Evolutionary conservation across 2,113 vertebrate genomes (phyloP), one percentile per base, ranked within the genome.

Genomic region (Tiliqua scincoides): DNA sequence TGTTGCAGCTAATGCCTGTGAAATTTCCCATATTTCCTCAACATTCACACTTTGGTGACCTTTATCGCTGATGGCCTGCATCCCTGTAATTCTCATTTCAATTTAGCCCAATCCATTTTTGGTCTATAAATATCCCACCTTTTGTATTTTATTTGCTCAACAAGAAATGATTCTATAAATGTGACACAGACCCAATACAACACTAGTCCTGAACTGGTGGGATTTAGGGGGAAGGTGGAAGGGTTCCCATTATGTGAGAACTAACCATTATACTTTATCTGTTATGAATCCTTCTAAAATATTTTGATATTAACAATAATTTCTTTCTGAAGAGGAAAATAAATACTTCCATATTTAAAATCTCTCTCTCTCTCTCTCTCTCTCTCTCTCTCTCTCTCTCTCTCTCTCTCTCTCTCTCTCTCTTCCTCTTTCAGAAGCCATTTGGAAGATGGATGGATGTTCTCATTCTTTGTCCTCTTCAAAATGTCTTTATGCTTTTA

Each of bases 21-120:
- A 86, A 73, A 8, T 68, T 83, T 79, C 77, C 86, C 85, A 20
- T 21, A n/a, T 25, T 78, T 48, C 8, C 87, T 77, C 80, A 71
- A 37, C 54, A n/a, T 83, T 86, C 73, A 61, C 30, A 1, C 15
- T 65, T 91, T 1, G 25, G 25, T 88, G 73, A 57, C 68, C 14
- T 65, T 91, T 70, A 8, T n/a, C 59, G 0, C 35, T 59, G 54
- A 52, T 32, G 84, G 63, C 25, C 68, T 62, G 0, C 14, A 15
- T n/a, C 84, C 67, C 40, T 17, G 6, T 35, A 18, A 3, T 90
- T 76, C 32, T 77, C 83, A 52, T 35, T 81, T 90, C 4, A 37
- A 48, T 74, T 89, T 84, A 62, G 9, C 48, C 21, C 84, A 91
- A 74, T 48, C 74, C 25, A 40, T 48, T 82, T n/a, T 74, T 12